Base-by-base conservation (phyloP, 1,140 invertebrate genomes). In the Metopolophium dirhodum region DNA sequence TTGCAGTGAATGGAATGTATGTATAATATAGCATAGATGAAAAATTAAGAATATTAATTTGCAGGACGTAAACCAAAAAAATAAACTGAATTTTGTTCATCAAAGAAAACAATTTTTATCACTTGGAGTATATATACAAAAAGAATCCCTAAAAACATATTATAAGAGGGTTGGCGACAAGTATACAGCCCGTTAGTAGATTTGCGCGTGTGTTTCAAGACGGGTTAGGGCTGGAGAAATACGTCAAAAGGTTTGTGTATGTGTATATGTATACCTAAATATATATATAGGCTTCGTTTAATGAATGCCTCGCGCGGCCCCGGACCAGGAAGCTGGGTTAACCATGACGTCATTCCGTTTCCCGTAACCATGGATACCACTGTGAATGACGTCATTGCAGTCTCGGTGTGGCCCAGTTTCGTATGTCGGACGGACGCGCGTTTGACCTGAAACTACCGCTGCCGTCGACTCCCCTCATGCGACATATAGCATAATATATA, bases 301-400 rank as follows among this genome's bases (percentile, higher is more conserved):
- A 93, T 93, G 91, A 93, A 93, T 93, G 91, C 82, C 82, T 93
- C 91, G 91, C 35, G 49, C 82, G 7, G 35, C 23, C 91, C 90
- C 90, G 90, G 90, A 91, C 68, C 90, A 91, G 91, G 91, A 92
- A 93, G 91, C 91, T 85, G 91, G 91, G 91, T 93, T 93, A 93
- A 85, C 91, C n/a, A 2, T 93, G 91, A 93, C 91, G 91, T 93
- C 91, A 93, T 93, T 41, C 91, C 49, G 49, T 57, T 41, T 37
- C 47, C 77, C 82, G 91, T 93, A 85, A 93, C 91, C 82, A 86
- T 85, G 51, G 91, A 51, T 14, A 93, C 51, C 22, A 41, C 22
- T 11, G 68, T 82, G 91, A 85, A 93, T 93, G 91, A 93, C 91
- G 91, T 93, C 91, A 93, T 93, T 93, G 91, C 91, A 45, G 90